Evolutionary conservation across 1,140 invertebrate species (phyloP), one percentile per base, ranked within the genome.

Genomic region (Pollicipes pollicipes): DNA sequence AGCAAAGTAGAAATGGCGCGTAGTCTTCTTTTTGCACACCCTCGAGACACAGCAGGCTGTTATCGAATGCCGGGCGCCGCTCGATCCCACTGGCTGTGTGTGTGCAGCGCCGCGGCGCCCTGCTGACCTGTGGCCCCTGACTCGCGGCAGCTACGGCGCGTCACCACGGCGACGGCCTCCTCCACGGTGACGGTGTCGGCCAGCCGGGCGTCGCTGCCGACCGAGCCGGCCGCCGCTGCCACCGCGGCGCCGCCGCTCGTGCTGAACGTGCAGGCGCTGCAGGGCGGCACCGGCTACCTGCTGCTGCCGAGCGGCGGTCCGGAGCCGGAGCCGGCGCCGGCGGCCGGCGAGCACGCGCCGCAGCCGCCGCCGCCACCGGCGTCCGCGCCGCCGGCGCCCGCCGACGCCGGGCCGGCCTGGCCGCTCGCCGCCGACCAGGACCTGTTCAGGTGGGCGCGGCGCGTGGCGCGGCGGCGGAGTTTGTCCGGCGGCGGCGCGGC

Each of bases 221-320:
- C 45, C 45, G 45, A 58, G 68, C 32, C n/a, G 32, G 28, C 27
- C 75, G 30, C 28, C 68, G 30, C 32, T 69, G 30, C 37, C 45
- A 66, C 78, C 68, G 72, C 76, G 27, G 72, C 84, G 72, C 82
- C 86, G 75, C 88, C 90, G 45, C 80, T 93, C 78, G 88, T 95
- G 69, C 82, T 93, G 75, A 92, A 90, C 78, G 81, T 94, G 71
- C 90, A 90, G 70, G 78, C 78, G 71, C 76, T 79, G 72, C 89
- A 90, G 83, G 88, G 88, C 64, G 88, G 89, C 37, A 88, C 88
- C 68, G 89, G 90, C 73, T 83, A 93, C 29, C 82, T 94, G 35
- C 93, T 93, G 77, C 82, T 94, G 27, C 92, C 92, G 77, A 89
- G 88, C 72, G 76, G 77, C 30, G 75, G 37, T 70, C 72, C 27